Evolutionary conservation across 2,888 invertebrate species (phyloP).

Genomic region (Quadroppia sp.): DNA sequence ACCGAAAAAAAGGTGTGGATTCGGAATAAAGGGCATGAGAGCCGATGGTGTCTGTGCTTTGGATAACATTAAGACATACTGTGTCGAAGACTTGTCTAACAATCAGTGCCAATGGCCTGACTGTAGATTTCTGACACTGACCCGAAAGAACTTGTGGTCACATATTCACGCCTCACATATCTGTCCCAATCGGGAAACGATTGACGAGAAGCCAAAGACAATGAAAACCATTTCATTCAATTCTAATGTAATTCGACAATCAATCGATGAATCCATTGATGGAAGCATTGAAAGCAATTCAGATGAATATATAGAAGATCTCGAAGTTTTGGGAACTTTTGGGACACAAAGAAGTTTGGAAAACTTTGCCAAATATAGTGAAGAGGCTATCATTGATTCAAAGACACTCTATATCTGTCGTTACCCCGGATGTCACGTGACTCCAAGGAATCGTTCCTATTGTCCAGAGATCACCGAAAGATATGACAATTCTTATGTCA

Average conservation of each 20-base stretch:
- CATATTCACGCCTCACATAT: background rate
- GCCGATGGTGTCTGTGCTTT: background rate
- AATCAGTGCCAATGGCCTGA: background rate
- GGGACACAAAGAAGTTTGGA: background rate
- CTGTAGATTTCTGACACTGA: background rate
- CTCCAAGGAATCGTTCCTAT: conserved; percentile 7
- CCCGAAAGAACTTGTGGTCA: background rate
- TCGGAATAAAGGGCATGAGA: conserved; percentile 4
- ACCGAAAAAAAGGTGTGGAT: too few species aligned
- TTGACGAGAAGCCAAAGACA: background rate
- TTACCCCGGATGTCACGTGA: background rate
- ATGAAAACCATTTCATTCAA: background rate
- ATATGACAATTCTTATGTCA: background rate
- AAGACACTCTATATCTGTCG: background rate
- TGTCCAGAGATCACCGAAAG: background rate
- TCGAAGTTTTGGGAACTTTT: conserved; percentile 13
- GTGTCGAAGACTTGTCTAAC: background rate
- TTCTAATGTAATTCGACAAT: background rate
- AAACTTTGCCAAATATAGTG: conserved; percentile 1
- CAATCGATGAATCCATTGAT: background rate
- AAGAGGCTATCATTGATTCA: background rate
- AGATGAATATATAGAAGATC: background rate
- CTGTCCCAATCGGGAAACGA: conserved; percentile 5
- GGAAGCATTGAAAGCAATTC: background rate
- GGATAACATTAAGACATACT: conserved; percentile 1